A percentile compares a stretch with the other conserved stretches of the same genome.
Conservation (phyloP, 2,113 vertebrate genomes). For the Chionis minor region DNA sequence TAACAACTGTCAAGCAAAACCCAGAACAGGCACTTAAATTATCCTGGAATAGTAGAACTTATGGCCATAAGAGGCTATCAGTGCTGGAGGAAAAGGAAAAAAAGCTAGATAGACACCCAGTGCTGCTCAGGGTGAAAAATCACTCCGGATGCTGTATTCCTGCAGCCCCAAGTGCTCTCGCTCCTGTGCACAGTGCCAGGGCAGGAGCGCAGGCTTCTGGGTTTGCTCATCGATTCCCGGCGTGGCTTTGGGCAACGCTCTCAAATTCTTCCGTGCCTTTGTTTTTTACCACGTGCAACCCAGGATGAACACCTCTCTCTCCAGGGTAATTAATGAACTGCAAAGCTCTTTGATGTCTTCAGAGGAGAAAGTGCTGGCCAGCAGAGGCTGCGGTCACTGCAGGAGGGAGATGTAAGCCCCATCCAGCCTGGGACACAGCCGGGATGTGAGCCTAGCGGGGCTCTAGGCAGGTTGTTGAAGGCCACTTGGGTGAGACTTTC, state of each 20-base stretch:
- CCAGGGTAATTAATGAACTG: not conserved
- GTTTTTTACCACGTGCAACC: not conserved
- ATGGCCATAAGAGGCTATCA: not conserved
- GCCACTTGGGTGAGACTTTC: not conserved
- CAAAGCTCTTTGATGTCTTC: not conserved
- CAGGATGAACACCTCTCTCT: not conserved
- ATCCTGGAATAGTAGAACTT: not conserved
- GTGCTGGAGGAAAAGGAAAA: not conserved
- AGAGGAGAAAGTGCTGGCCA: not conserved
- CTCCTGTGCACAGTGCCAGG: not conserved
- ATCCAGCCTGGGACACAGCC: accelerated
- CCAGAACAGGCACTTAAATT: not conserved
- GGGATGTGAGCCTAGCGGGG: not conserved
- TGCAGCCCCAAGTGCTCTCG: accelerated
- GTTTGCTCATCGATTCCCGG: not conserved
- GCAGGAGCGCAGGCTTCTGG: not conserved
- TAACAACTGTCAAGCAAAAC: not conserved
- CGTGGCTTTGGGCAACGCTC: not conserved
- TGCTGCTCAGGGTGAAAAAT: not conserved
- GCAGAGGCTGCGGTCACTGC: accelerated
- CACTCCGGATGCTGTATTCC: not conserved
- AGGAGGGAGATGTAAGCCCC: not conserved
- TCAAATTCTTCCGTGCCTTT: not conserved
- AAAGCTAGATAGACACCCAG: not conserved
- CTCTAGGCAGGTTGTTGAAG: not conserved